These are phyloP conservation scores for Meloe dianella DNA, from an alignment of 2,888 invertebrate species.

Conservation along the genomic window DNA sequence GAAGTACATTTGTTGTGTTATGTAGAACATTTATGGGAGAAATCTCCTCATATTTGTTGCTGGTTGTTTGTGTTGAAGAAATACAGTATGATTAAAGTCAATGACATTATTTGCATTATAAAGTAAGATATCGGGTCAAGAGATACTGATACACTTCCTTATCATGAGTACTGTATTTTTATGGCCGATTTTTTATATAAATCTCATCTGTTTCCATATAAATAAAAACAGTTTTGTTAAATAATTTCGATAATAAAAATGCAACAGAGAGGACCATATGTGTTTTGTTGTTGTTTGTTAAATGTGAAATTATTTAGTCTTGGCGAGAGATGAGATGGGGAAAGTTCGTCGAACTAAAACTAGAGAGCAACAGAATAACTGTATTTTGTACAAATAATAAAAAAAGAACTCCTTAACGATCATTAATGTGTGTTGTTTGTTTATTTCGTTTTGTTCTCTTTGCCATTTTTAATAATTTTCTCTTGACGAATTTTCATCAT, in stretches of 20 bases:
- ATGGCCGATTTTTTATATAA: not conserved
- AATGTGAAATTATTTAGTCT: not conserved
- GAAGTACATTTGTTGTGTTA: not conserved
- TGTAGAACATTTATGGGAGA: conserved; percentile 14
- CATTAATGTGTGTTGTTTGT: not conserved
- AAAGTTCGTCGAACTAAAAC: conserved; percentile 7
- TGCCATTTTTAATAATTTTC: not conserved
- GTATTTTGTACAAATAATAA: too few species aligned
- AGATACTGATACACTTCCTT: conserved; percentile 6
- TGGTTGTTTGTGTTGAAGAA: not conserved
- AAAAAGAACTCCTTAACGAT: not conserved
- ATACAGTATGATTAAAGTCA: conserved; percentile 3
- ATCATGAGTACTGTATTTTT: not conserved
- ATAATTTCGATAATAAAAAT: not conserved
- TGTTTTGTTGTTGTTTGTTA: too few species aligned
- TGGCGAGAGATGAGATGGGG: not conserved
- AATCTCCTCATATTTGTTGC: not conserved
- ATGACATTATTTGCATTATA: conserved; percentile 15
- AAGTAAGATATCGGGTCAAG: conserved; percentile 17
- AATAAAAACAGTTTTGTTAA: not conserved
- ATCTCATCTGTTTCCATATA: not conserved
- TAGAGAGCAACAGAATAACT: not conserved
- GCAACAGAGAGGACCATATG: not conserved
- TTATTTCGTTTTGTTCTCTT: not conserved
- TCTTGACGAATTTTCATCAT: not conserved